Evolutionary conservation across 2,113 vertebrate species (phyloP).

Genomic region (Hyaena hyaena): DNA sequence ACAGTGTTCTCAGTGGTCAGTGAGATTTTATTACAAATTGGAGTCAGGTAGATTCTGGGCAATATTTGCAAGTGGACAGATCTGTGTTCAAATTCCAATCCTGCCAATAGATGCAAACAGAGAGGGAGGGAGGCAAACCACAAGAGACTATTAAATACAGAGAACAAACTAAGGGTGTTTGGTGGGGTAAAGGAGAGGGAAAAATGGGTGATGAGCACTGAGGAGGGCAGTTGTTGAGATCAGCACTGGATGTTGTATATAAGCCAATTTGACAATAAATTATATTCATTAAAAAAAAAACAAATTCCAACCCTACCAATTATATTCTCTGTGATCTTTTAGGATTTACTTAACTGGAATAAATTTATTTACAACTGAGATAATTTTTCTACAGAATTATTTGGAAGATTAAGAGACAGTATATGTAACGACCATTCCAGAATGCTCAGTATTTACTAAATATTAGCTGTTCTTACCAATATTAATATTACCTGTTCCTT

Average conservation of each 20-base stretch:
- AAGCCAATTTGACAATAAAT: too few relatives aligned
- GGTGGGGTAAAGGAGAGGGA: too few relatives aligned
- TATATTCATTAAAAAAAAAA: too few relatives aligned
- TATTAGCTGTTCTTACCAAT: background rate
- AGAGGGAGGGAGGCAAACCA: too few relatives aligned
- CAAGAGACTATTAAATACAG: too few relatives aligned
- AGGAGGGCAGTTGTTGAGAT: too few relatives aligned
- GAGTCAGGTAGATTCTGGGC: background rate
- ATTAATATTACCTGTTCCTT: background rate
- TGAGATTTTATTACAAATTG: background rate
- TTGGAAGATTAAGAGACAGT: background rate
- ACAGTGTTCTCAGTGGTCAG: background rate
- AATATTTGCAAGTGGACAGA: background rate
- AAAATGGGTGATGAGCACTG: too few relatives aligned
- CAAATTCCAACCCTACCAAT: background rate
- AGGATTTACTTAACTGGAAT: conserved; percentile 13
- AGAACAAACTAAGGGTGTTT: too few relatives aligned
- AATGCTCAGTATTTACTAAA: background rate
- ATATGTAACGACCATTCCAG: background rate
- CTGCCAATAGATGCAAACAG: background rate
- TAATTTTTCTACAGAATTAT: background rate
- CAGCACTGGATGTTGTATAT: too few relatives aligned
- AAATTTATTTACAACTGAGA: background rate
- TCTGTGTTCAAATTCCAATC: background rate
- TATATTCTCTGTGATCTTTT: background rate